These are phyloP conservation scores for Eucera pruinosa DNA, from an alignment of 2,888 invertebrate genomes.

Conservation along the genomic window DNA sequence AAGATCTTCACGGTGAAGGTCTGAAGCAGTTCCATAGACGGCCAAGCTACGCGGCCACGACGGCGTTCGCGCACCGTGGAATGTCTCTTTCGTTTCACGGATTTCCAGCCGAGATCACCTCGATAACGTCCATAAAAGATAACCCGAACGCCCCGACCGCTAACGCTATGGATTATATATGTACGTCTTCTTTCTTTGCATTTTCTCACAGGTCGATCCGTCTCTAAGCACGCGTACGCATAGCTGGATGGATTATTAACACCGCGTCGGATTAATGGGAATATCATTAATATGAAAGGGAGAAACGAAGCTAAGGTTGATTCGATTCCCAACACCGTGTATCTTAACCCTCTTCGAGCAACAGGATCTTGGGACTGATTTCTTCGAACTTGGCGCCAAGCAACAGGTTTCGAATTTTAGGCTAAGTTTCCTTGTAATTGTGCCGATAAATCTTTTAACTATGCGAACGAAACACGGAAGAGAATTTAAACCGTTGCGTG, in stretches of 20 bases:
- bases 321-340: no score
- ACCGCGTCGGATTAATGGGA: neutral
- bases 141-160: constrained; percentile 6
- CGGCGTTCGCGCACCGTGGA: constrained; percentile 48
- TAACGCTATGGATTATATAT: neutral
- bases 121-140: constrained; percentile 32
- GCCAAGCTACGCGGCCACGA: constrained; percentile 22
- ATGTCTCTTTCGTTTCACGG: constrained; percentile 61
- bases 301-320: no score
- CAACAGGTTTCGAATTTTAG: no score
- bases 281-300: neutral
- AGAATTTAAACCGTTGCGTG: no score
- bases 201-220: constrained; percentile 34
- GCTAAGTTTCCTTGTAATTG: no score
- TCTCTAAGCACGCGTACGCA: no score
- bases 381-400: no score
- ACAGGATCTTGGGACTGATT: no score
- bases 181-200: neutral
- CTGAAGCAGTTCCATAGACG: constrained; percentile 57
- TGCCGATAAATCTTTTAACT: no score
- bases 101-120: constrained; percentile 26
- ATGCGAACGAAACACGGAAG: no score
- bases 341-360: no score
- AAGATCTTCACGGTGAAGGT: constrained; percentile 75
- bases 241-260: constrained; percentile 1